Evolutionary conservation across 2,797 vertebrate species (phyloP).

Genomic region (Crocidura indochinensis): DNA sequence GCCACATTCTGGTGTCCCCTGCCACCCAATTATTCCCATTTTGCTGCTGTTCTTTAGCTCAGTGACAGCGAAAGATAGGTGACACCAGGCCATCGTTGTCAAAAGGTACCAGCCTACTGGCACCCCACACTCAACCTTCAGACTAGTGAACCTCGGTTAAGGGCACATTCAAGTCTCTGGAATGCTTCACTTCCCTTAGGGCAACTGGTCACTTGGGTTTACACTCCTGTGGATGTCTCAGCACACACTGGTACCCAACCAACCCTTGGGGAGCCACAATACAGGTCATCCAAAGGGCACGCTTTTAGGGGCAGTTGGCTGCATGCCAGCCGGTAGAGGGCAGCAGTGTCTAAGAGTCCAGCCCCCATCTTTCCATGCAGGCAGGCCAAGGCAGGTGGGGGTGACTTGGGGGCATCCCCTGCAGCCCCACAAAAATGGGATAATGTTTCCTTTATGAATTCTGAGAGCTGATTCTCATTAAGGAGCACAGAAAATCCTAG

Average conservation of each 20-base stretch:
- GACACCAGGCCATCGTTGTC: conserved; percentile 28
- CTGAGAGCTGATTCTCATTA: not conserved
- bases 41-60: conserved; percentile 61
- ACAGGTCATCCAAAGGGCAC: not conserved
- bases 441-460: not conserved
- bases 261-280: not conserved
- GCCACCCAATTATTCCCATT: conserved; percentile 72
- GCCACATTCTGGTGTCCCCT: conserved; percentile 69
- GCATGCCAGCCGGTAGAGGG: conserved; percentile 86
- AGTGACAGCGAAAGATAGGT: conserved; percentile 60
- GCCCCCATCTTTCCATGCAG: conserved; percentile 23
- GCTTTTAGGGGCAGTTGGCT: conserved; percentile 23
- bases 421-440: not conserved
- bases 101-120: not conserved
- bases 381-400: conserved; percentile 17
- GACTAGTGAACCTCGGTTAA: not conserved
- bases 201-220: conserved; percentile 30
- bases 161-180: conserved; percentile 1
- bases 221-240: not conserved
- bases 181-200: not conserved
- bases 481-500: not conserved
- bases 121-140: not conserved
- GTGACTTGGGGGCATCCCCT: not conserved
- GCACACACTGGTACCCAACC: not conserved
- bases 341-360: conserved; percentile 79